Evolutionary conservation across 2,888 invertebrate genomes (phyloP).

Genomic region (Heliconius ismenius): DNA sequence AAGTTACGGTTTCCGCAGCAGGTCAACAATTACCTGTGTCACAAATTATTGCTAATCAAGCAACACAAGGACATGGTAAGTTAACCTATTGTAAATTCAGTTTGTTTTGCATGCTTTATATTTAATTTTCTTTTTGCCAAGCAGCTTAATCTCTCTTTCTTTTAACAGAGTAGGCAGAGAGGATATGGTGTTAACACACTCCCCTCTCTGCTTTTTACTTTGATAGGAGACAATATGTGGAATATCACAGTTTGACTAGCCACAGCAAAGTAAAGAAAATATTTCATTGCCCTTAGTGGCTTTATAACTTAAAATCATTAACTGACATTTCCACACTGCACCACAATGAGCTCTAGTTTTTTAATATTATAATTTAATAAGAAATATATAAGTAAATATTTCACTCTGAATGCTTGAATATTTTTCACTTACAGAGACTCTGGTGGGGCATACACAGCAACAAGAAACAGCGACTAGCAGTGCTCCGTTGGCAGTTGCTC

Average conservation of each 20-base stretch:
- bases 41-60: constrained; percentile 74
- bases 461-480: constrained; percentile 68
- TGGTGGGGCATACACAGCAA: constrained; percentile 77
- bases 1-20: constrained; percentile 70
- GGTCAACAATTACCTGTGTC: constrained; percentile 76
- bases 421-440: constrained; percentile 59
- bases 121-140: background rate
- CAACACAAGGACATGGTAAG: constrained; percentile 74
- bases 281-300: background rate
- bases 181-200: background rate
- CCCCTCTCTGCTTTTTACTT: background rate
- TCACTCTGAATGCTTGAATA: background rate
- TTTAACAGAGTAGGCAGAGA: background rate
- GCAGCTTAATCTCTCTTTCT: background rate
- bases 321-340: background rate
- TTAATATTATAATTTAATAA: constrained; percentile 30
- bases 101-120: constrained; percentile 7
- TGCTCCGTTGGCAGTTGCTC: constrained; percentile 61
- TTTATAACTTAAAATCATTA: too few species aligned
- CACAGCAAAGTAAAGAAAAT: background rate
- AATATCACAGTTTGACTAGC: background rate
- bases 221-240: too few species aligned
- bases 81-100: constrained; percentile 36
- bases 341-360: background rate
- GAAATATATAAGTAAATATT: background rate